A percentile compares a stretch with the other conserved stretches of the same genome.
Conservation (phyloP, 2,113 vertebrate genomes). For the Conger conger region DNA sequence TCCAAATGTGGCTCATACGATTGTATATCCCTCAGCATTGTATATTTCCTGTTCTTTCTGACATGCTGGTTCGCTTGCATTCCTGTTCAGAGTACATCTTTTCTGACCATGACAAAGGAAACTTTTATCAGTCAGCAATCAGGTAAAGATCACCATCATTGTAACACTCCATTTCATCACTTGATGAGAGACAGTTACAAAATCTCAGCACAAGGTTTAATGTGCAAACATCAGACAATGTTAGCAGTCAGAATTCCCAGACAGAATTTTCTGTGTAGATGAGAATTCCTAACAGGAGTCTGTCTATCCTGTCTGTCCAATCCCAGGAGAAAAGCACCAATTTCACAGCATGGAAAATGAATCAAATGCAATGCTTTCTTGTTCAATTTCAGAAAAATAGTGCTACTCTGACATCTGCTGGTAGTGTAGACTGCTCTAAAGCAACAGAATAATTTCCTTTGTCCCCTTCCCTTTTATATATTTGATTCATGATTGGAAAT, state of each 20-base stretch:
- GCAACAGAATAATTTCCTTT: not conserved
- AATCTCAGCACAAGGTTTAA: not conserved
- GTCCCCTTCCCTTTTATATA: not conserved
- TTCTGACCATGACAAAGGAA: not conserved
- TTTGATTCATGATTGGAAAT: not conserved
- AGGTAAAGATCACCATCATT: not conserved
- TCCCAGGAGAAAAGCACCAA: not conserved
- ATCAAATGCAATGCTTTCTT: not conserved
- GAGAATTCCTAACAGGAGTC: not conserved
- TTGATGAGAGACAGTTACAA: not conserved
- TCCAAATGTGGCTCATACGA: too few species aligned
- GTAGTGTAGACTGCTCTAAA: not conserved
- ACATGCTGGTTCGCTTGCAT: not conserved
- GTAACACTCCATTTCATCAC: not conserved
- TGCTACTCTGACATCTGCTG: not conserved
- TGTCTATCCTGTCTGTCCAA: not conserved
- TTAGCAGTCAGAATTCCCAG: not conserved
- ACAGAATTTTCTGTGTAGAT: not conserved
- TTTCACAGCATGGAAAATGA: not conserved
- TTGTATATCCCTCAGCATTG: not conserved
- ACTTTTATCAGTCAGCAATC: not conserved
- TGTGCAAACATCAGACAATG: not conserved
- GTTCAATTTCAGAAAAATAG: not conserved
- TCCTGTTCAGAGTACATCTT: not conserved
- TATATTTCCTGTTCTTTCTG: too few species aligned